Evolutionary conservation across 2,797 vertebrate genomes (phyloP).

Genomic region (Ispidina lecontei): DNA sequence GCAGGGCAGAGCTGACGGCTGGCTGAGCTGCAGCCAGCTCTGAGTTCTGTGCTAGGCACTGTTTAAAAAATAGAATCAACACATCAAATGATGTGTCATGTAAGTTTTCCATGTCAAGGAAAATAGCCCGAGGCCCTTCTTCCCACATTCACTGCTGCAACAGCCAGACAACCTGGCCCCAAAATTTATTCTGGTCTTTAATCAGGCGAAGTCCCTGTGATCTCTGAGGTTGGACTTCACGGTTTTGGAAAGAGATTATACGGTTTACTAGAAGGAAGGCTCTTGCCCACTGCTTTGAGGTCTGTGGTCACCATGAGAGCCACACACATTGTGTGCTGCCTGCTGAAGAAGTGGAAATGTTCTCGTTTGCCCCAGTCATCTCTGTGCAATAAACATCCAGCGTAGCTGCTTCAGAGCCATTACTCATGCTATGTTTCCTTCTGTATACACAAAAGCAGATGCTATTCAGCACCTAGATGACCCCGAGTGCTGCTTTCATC

Average conservation of each 20-base stretch:
- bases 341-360: neutral
- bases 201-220: conserved; percentile 52
- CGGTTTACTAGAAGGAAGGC: neutral
- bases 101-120: conserved; percentile 62
- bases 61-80: conserved; percentile 62
- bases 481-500: conserved; percentile 7
- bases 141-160: conserved; percentile 48
- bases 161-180: conserved; percentile 56
- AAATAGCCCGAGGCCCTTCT: conserved; percentile 52
- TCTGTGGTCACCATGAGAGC: neutral
- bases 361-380: neutral
- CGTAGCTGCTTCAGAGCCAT: neutral
- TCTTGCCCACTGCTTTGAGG: neutral
- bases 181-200: conserved; percentile 60
- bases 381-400: conserved; percentile 14
- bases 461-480: conserved; percentile 41
- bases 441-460: conserved; percentile 25
- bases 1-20: neutral
- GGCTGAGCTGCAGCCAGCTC: conserved; percentile 45
- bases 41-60: neutral
- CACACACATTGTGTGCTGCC: neutral
- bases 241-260: neutral
- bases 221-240: neutral
- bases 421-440: neutral
- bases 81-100: conserved; percentile 59